Conservation (phyloP, 2,113 vertebrate species). For the Pholis gunnellus region DNA sequence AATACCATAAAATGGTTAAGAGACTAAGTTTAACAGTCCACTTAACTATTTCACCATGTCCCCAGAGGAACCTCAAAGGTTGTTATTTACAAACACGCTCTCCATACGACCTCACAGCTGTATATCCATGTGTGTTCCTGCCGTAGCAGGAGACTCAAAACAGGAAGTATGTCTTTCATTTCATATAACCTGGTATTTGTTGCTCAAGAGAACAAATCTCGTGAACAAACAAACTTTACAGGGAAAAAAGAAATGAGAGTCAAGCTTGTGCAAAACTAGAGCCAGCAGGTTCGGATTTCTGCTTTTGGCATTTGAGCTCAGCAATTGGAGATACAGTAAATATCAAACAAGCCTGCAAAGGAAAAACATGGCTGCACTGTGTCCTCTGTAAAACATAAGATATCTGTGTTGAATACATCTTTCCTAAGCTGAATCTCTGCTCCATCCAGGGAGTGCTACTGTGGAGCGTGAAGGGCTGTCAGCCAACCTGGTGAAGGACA, state of each 20-base stretch:
- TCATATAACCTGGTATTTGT: background rate
- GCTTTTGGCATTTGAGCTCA: conserved; percentile 17
- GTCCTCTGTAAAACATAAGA: background rate
- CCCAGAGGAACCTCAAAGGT: conserved; percentile 7
- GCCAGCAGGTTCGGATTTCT: conserved; percentile 10
- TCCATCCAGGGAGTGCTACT: conserved; percentile 88
- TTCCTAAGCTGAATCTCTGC: background rate
- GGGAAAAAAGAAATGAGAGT: background rate
- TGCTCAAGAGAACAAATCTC: background rate
- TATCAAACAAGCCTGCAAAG: conserved; percentile 6
- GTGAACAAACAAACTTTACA: background rate
- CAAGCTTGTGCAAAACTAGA: background rate
- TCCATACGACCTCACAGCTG: conserved; percentile 3
- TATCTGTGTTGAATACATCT: background rate
- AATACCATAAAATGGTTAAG: background rate
- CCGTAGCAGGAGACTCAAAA: background rate
- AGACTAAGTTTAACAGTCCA: background rate
- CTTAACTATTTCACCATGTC: background rate
- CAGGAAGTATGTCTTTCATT: background rate
- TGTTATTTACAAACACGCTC: too few relatives aligned
- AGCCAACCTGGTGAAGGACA: conserved; percentile 92
- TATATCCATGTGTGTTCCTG: background rate
- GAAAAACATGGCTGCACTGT: background rate
- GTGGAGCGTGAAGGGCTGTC: conserved; percentile 96
- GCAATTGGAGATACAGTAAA: background rate